Evolutionary conservation across 1,140 invertebrate genomes (phyloP).

Genomic region (Pantala flavescens): DNA sequence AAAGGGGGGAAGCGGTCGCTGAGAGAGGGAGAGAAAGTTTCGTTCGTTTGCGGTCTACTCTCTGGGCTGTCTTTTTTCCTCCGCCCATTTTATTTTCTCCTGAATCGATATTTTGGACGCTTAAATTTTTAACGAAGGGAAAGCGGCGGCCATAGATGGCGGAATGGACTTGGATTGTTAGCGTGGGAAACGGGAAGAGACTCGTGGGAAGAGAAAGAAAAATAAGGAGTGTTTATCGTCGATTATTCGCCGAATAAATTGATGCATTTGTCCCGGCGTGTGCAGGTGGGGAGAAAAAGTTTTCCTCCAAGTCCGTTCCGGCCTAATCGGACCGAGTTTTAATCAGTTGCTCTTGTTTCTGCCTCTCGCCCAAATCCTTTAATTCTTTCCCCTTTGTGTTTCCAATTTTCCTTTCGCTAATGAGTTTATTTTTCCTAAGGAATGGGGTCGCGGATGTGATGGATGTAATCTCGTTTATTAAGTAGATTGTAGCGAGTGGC

Average conservation of each 20-base stretch:
- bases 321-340: too few species aligned
- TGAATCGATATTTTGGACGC: slow-evolving; percentile 1
- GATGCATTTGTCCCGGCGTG: background rate
- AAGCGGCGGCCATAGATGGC: background rate
- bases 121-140: slow-evolving; percentile 7
- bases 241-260: background rate
- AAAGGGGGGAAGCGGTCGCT: background rate
- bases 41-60: background rate
- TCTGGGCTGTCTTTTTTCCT: background rate
- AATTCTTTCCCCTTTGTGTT: too few species aligned
- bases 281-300: too few species aligned
- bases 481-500: too few species aligned
- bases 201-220: background rate
- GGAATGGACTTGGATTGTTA: background rate
- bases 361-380: too few species aligned
- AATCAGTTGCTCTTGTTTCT: too few species aligned
- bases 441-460: too few species aligned
- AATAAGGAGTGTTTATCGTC: background rate
- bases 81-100: background rate
- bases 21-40: background rate
- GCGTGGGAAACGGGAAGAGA: background rate
- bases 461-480: too few species aligned
- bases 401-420: too few species aligned
- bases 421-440: too few species aligned
- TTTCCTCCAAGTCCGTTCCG: too few species aligned